Evolutionary conservation across 2,888 invertebrate species (phyloP).

Genomic region (Noctua janthina): DNA sequence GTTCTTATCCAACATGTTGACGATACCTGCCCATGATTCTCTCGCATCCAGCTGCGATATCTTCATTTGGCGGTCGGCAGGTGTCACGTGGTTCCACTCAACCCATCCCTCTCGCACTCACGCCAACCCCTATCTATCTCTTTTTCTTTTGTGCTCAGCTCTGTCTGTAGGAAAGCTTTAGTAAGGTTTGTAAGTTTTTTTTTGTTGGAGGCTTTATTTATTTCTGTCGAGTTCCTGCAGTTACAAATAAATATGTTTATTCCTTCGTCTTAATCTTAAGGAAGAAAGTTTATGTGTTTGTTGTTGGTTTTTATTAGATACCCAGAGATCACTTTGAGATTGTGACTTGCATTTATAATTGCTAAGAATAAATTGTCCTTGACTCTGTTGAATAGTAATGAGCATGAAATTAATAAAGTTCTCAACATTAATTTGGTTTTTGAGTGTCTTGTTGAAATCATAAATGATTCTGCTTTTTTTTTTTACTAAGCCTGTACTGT

Average conservation of each 20-base stretch:
- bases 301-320: slow-evolving; percentile 49
- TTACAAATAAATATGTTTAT: slow-evolving; percentile 81
- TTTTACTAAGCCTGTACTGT: neutral
- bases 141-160: slow-evolving; percentile 80
- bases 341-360: slow-evolving; percentile 50
- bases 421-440: neutral
- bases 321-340: slow-evolving; percentile 31
- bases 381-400: neutral
- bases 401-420: neutral
- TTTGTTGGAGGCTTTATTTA: slow-evolving; percentile 86
- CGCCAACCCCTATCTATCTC: slow-evolving; percentile 65
- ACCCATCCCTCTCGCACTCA: slow-evolving; percentile 72
- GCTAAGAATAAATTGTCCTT: slow-evolving; percentile 4
- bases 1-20: slow-evolving; percentile 69
- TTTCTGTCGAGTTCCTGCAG: slow-evolving; percentile 83
- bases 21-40: slow-evolving; percentile 77
- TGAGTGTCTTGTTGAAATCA: neutral
- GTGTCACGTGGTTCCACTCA: slow-evolving; percentile 86
- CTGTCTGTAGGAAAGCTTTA: slow-evolving; percentile 83
- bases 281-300: slow-evolving; percentile 58
- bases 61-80: slow-evolving; percentile 90
- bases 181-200: slow-evolving; percentile 79
- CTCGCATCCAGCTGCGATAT: slow-evolving; percentile 90
- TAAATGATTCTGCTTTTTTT: neutral
- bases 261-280: slow-evolving; percentile 61